These are phyloP conservation scores for Poeciliopsis prolifica DNA, from an alignment of 2,113 vertebrate species.

Conservation along the genomic window DNA sequence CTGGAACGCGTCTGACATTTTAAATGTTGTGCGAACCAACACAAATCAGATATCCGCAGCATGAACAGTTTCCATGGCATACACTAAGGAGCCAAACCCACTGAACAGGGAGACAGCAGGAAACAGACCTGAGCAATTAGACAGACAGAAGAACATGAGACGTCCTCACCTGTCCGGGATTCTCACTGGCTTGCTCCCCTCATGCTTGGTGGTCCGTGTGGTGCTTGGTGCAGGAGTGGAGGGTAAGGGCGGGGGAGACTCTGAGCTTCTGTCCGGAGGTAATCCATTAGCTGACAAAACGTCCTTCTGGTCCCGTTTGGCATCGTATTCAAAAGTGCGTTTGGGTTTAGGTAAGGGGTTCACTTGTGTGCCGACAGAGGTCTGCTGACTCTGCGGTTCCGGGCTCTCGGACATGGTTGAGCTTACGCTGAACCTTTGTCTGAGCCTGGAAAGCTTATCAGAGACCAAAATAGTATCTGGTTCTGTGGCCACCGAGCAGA, in stretches of 20 bases:
- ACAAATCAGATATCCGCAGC: conserved; percentile 5
- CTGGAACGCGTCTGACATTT: background rate
- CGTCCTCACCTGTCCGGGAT: conserved; percentile 88
- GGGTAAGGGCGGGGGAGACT: conserved; percentile 89
- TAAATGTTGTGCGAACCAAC: conserved; percentile 11
- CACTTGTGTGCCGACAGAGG: conserved; percentile 78
- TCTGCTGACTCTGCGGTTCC: conserved; percentile 74
- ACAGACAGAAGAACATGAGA: background rate
- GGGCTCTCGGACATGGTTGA: conserved; percentile 77
- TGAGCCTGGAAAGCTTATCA: conserved; percentile 83
- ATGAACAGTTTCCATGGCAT: background rate
- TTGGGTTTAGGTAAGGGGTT: conserved; percentile 98
- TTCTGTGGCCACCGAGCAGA: conserved; percentile 82
- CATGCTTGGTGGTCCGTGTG: conserved; percentile 83
- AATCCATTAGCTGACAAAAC: conserved; percentile 87
- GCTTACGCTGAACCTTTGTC: conserved; percentile 79
- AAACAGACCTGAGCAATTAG: background rate
- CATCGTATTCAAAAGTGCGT: conserved; percentile 98
- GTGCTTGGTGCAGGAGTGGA: conserved; percentile 90
- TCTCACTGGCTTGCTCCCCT: conserved; percentile 81
- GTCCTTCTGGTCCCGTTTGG: conserved; percentile 87
- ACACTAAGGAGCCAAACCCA: background rate
- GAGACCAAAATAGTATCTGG: conserved; percentile 79
- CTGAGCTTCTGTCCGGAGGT: conserved; percentile 83
- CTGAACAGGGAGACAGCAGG: conserved; percentile 14